A percentile compares a stretch with the other conserved stretches of the same genome.
These are phyloP conservation scores for Myripristis jacobus DNA, from an alignment of 2,797 vertebrate species.

Conservation along the genomic window DNA sequence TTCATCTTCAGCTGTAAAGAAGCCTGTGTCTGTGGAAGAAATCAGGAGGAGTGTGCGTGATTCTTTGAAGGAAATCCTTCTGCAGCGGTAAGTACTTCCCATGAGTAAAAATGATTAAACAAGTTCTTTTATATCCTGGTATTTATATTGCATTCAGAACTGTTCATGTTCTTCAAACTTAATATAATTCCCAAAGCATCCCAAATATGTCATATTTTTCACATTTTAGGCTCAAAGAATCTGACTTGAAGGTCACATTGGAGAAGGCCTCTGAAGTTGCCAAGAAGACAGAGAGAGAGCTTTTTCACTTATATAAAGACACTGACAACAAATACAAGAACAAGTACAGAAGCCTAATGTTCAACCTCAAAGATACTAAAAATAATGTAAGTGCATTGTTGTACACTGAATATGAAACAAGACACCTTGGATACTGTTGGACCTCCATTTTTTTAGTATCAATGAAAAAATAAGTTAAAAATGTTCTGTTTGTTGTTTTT, in stretches of 20 bases:
- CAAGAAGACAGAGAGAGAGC: conserved; percentile 92
- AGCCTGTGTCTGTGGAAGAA: conserved; percentile 92
- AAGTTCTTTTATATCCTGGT: background rate
- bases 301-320: conserved; percentile 96
- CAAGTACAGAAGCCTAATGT: conserved; percentile 98
- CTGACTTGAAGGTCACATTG: conserved; percentile 89
- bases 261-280: conserved; percentile 95
- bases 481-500: background rate
- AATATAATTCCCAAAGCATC: background rate
- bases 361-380: conserved; percentile 98
- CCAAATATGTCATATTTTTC: conserved; percentile 4
- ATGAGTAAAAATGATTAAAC: background rate
- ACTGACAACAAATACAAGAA: conserved; percentile 99
- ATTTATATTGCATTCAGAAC: too few relatives aligned
- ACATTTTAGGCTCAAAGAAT: conserved; percentile 89
- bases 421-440: conserved; percentile 72
- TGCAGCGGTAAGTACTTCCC: conserved; percentile 87
- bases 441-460: background rate
- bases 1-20: conserved; percentile 83
- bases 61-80: conserved; percentile 95
- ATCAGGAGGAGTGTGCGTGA: conserved; percentile 96
- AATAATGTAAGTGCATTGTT: conserved; percentile 89
- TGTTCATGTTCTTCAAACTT: too few relatives aligned
- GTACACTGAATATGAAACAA: conserved; percentile 11
- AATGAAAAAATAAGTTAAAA: background rate